Evolutionary conservation across 2,888 invertebrate species (phyloP).

Genomic region (Agrotis clavis): DNA sequence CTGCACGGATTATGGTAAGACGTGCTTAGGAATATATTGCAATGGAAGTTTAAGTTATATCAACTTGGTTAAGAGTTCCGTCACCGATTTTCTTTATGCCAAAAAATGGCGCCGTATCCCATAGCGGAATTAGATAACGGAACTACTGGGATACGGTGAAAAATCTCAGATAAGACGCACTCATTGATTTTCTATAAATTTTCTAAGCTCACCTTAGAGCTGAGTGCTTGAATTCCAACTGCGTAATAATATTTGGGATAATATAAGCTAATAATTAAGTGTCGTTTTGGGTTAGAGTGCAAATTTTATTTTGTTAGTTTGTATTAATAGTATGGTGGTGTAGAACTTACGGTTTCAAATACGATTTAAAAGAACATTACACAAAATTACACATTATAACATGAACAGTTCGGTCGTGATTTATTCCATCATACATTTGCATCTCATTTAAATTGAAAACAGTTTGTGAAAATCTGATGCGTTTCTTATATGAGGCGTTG

Average conservation of each 20-base stretch:
- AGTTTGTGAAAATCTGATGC: not conserved
- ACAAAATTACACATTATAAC: not conserved
- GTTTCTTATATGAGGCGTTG: not conserved
- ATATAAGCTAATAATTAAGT: no score
- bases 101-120: not conserved
- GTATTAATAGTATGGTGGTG: not conserved
- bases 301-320: not conserved
- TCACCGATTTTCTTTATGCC: not conserved
- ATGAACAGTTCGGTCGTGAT: not conserved
- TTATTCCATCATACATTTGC: slow-evolving; percentile 3
- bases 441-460: slow-evolving; percentile 16
- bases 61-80: not conserved
- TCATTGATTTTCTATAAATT: no score
- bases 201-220: no score
- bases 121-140: no score
- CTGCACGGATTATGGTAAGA: slow-evolving; percentile 12
- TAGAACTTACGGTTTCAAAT: not conserved
- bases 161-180: no score
- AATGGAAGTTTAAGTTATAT: slow-evolving; percentile 11
- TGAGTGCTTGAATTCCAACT: no score
- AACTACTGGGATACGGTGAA: no score
- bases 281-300: no score
- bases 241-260: no score
- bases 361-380: not conserved
- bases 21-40: slow-evolving; percentile 30